Percentiles rank a stretch among this genome's conserved stretches.
These are phyloP conservation scores for Vanacampus margaritifer DNA, from an alignment of 2,113 vertebrate species.

Conservation along the genomic window DNA sequence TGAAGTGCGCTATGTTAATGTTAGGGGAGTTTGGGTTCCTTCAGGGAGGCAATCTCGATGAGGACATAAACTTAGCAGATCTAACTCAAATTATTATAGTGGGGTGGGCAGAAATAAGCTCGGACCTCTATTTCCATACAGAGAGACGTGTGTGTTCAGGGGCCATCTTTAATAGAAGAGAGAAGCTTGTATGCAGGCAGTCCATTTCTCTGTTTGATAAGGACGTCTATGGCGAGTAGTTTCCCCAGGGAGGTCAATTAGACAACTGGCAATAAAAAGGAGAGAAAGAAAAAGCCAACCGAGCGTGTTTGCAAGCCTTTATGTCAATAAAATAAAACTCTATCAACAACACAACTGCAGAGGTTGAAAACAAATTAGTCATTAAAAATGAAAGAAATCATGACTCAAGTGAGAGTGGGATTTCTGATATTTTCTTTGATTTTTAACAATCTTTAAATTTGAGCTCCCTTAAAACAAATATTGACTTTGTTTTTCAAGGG, in stretches of 20 bases:
- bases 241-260: slow-evolving; percentile 54
- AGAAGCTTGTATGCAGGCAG: slow-evolving; percentile 41
- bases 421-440: slow-evolving; percentile 9
- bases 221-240: slow-evolving; percentile 25
- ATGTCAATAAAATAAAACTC: slow-evolving; percentile 29
- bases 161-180: slow-evolving; percentile 51
- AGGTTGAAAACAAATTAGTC: slow-evolving; percentile 18
- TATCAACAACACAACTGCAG: slow-evolving; percentile 14
- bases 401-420: not conserved
- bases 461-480: slow-evolving; percentile 22
- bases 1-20: slow-evolving; percentile 37
- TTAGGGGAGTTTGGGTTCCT: slow-evolving; percentile 29
- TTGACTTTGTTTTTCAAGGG: slow-evolving; percentile 8
- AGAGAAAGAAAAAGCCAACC: slow-evolving; percentile 14
- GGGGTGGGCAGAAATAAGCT: slow-evolving; percentile 25
- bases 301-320: slow-evolving; percentile 26
- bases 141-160: slow-evolving; percentile 47
- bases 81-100: slow-evolving; percentile 51
- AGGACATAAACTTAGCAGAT: slow-evolving; percentile 44
- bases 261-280: slow-evolving; percentile 45
- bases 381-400: slow-evolving; percentile 17
- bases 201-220: slow-evolving; percentile 54
- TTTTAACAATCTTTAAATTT: slow-evolving; percentile 2
- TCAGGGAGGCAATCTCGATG: slow-evolving; percentile 44
- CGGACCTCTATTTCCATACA: slow-evolving; percentile 67